A percentile compares a stretch with the other conserved stretches of the same genome.
phyloP scores from a whole-genome alignment of 2,113 vertebrate genomes.

The Peromyscus leucopus region DNA sequence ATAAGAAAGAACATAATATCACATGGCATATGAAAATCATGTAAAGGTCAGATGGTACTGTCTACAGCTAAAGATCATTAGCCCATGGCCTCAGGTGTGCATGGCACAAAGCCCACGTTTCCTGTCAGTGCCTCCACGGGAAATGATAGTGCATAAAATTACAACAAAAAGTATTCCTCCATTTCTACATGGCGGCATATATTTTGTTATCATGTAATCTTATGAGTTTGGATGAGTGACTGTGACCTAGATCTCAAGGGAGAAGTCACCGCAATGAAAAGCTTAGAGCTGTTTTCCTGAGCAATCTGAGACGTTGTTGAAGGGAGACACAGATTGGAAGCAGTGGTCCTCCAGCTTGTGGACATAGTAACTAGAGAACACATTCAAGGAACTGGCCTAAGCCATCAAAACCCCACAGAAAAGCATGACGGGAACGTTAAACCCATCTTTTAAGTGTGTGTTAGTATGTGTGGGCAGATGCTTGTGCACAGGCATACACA shows the following conservation, averaged over 20 bases:
- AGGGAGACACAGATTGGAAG: constrained; percentile 54
- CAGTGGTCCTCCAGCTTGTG: constrained; percentile 57
- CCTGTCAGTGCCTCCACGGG: neutral
- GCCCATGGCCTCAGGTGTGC: rapidly evolving
- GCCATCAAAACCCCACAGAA: constrained; percentile 36
- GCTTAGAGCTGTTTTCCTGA: constrained; percentile 54
- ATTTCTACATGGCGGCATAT: neutral
- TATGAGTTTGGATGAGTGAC: neutral
- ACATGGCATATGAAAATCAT: neutral
- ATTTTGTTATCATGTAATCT: neutral
- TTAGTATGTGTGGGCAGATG: neutral
- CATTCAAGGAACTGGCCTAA: neutral
- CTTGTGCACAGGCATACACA: neutral
- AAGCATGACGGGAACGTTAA: constrained; percentile 53
- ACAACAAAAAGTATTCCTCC: neutral
- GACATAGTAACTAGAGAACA: neutral
- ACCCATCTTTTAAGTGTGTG: neutral
- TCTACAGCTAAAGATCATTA: neutral
- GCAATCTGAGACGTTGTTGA: constrained; percentile 24
- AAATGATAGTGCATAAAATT: neutral
- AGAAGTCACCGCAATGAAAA: constrained; percentile 52
- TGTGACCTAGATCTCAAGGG: neutral
- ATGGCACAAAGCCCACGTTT: rapidly evolving
- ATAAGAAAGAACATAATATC: neutral
- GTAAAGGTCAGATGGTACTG: neutral